Percentiles rank a stretch among this genome's conserved stretches.
Evolutionary conservation across 2,113 vertebrate genomes (phyloP).

Genomic region (Phasianus colchicus): DNA sequence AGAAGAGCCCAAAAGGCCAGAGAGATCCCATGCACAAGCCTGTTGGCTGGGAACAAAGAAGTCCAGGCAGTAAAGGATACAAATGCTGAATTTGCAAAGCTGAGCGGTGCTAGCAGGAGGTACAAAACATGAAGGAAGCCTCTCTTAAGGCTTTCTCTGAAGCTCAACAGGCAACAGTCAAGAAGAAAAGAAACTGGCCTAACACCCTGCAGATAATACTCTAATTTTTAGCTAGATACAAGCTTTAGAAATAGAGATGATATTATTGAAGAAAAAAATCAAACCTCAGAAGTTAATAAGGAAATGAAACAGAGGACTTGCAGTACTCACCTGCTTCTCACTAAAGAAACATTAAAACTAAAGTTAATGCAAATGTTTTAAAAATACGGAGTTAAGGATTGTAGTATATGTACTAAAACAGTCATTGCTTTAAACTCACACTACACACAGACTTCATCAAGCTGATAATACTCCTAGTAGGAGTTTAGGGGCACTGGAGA

Average conservation of each 20-base stretch:
- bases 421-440: neutral
- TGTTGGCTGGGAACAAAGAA: neutral
- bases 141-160: neutral
- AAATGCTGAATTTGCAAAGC: neutral
- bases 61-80: neutral
- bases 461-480: neutral
- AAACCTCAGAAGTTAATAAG: neutral
- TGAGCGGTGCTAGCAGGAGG: neutral
- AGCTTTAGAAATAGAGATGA: neutral
- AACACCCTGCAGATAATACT: fast-evolving
- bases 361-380: neutral
- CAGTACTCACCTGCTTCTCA: neutral
- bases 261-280: neutral
- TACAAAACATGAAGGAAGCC: neutral
- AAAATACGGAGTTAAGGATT: neutral
- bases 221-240: neutral
- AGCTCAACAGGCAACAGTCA: neutral
- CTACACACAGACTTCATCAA: neutral
- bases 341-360: neutral
- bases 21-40: neutral
- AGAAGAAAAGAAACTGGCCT: neutral
- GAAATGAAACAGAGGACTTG: neutral
- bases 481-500: neutral
- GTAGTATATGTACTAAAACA: neutral
- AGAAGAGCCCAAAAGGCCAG: neutral